Evolutionary conservation across 2,113 vertebrate genomes (phyloP).

Genomic region (Ailurus styani): DNA sequence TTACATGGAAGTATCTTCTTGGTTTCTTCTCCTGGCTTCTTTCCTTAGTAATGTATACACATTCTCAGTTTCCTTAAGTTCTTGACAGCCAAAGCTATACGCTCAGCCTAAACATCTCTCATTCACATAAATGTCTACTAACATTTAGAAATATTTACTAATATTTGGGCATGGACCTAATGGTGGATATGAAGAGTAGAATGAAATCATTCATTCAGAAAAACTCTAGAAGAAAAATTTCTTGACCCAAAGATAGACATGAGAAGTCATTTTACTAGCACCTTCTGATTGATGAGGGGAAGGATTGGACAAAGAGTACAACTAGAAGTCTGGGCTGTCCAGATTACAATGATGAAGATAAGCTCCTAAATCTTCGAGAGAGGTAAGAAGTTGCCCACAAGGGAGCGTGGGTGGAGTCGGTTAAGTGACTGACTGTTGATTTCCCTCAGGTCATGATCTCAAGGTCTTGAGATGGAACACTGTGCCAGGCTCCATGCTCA

Average conservation of each 20-base stretch:
- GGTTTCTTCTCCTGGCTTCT: background rate
- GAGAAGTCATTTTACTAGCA: background rate
- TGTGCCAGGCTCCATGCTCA: background rate
- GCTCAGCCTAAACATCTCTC: background rate
- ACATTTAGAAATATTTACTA: background rate
- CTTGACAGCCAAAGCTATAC: background rate
- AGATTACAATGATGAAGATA: background rate
- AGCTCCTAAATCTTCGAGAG: background rate
- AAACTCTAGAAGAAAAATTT: background rate
- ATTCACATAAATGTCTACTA: background rate
- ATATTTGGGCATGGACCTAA: background rate
- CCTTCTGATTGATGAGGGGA: background rate
- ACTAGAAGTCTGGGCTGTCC: background rate
- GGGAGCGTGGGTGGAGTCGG: background rate
- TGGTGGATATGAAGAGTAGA: background rate
- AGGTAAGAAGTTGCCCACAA: background rate
- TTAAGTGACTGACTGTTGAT: background rate
- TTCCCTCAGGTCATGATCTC: background rate
- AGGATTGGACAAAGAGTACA: background rate
- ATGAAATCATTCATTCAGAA: background rate
- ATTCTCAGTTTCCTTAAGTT: background rate
- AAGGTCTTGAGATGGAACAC: background rate
- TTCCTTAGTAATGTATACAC: background rate
- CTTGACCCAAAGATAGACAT: background rate
- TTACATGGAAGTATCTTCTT: background rate